Evolutionary conservation across 2,113 vertebrate genomes (phyloP), one percentile per base, ranked within the genome.

Genomic region (Nothocercus julius): DNA sequence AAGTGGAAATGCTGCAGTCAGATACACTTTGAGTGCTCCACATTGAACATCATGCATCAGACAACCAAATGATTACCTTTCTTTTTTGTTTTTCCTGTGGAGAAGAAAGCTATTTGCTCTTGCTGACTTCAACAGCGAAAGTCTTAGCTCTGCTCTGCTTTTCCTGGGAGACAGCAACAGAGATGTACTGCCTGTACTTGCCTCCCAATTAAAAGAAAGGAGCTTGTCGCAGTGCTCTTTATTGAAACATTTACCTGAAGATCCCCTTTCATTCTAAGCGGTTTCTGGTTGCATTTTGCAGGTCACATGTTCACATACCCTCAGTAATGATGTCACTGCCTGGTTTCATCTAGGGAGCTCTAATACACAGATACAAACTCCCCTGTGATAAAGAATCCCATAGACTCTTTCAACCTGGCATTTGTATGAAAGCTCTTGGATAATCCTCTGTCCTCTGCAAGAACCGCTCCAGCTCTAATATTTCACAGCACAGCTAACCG

Each of bases 381-480:
- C 69, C 54, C 54, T 40, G 8, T 42, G 53, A 47, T 1, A 73
- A 22, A 89, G 38, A 87, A 79, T 30, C 28, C 25, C 74, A 64
- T 70, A 56, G 76, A 11, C 17, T 62, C 49, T 56, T 88, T 32
- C 62, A 47, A 47, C 11, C 21, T 51, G 62, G 49, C 75, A 42
- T 9, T 7, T 15, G 11, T 11, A 27, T 1, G 42, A 58, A 59
- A 94, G 54, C 63, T 81, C 63, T 74, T 61, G 74, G 64, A 83
- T 70, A 90, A 63, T 30, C 7, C 24, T 20, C 47, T 10, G 3
- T 15, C 47, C 25, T 77, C 54, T 40, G 30, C 72, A 47, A 85
- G 45, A 77, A 42, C n/a, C 13, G 38, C 34, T 25, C 34, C 34
- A 54, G 34, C 40, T 51, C 44, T 30, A 0, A 0, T 38, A 59